These are phyloP conservation scores for Paracentrotus lividus DNA, from an alignment of 53 echinoderm and acorn worm species.

Conservation along the genomic window DNA sequence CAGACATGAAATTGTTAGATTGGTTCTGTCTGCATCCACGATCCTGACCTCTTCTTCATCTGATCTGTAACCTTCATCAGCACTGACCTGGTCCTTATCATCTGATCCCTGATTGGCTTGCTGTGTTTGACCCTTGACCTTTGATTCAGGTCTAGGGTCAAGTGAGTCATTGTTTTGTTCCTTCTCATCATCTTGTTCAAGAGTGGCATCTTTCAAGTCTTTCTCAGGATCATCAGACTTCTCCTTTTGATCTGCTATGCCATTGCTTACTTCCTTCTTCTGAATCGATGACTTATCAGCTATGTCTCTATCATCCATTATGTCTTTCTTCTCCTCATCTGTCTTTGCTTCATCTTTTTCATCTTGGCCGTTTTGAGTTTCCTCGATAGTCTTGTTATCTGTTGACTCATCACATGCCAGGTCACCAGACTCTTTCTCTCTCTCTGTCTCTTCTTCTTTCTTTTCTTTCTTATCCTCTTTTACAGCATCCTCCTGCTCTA, in stretches of 20 bases:
- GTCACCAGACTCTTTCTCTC: slow-evolving; percentile 32
- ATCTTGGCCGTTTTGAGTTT: slow-evolving; percentile 31
- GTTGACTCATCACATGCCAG: slow-evolving; percentile 43
- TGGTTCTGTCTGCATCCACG: slow-evolving; percentile 70
- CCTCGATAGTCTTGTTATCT: slow-evolving; percentile 60
- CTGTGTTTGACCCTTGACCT: slow-evolving; percentile 8
- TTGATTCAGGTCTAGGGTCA: slow-evolving; percentile 15
- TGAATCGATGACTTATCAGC: background rate
- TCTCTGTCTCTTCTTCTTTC: background rate
- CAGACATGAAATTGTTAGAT: slow-evolving; percentile 62
- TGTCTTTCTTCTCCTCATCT: slow-evolving; percentile 17
- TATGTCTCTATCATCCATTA: background rate
- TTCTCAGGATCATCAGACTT: slow-evolving; percentile 51
- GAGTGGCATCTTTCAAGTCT: background rate
- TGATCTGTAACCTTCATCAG: slow-evolving; percentile 37
- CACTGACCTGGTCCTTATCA: slow-evolving; percentile 41
- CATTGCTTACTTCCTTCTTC: background rate
- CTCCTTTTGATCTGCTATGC: slow-evolving; percentile 10
- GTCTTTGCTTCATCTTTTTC: background rate
- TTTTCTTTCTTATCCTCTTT: slow-evolving; percentile 24
- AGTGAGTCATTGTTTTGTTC: background rate
- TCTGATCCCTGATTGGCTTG: background rate
- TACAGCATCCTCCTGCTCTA: slow-evolving; percentile 11
- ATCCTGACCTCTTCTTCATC: slow-evolving; percentile 64
- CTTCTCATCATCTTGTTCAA: background rate